phyloP scores from a whole-genome alignment of 1,140 invertebrate species.

The Nomia melanderi region DNA sequence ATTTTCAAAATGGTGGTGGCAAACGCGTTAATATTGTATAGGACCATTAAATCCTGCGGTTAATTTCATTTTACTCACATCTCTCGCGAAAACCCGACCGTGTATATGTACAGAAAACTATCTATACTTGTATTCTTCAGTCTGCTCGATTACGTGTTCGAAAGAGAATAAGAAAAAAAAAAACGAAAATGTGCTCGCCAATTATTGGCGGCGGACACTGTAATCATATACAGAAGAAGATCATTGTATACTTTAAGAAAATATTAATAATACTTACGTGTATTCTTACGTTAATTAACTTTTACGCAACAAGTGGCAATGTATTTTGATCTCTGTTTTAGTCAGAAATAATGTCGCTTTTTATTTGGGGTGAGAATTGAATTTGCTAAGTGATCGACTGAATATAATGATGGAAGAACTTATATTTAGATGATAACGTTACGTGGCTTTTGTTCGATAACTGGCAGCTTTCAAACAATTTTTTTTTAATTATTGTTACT shows the following conservation, averaged over 20 bases:
- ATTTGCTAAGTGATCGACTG: slow-evolving; percentile 72
- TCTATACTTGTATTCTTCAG: slow-evolving; percentile 64
- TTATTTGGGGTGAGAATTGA: slow-evolving; percentile 75
- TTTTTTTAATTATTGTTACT: slow-evolving; percentile 76
- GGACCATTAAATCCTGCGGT: slow-evolving; percentile 40
- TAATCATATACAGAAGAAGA: slow-evolving; percentile 66
- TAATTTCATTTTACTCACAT: slow-evolving; percentile 52
- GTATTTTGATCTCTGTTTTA: slow-evolving; percentile 88
- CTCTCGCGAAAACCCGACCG: slow-evolving; percentile 33
- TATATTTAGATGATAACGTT: slow-evolving; percentile 55
- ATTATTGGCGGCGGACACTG: slow-evolving; percentile 65
- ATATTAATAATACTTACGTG: slow-evolving; percentile 78
- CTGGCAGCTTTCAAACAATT: slow-evolving; percentile 79
- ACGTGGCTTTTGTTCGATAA: slow-evolving; percentile 63
- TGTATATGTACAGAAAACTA: slow-evolving; percentile 47
- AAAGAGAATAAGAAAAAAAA: no score
- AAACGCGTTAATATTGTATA: slow-evolving; percentile 39
- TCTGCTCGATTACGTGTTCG: slow-evolving; percentile 69
- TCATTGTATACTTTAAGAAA: slow-evolving; percentile 74
- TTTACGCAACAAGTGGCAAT: slow-evolving; percentile 86
- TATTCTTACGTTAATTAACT: slow-evolving; percentile 81
- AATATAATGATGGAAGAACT: slow-evolving; percentile 66
- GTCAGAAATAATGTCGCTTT: slow-evolving; percentile 82
- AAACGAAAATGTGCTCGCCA: slow-evolving; percentile 75
- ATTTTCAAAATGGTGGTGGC: not conserved